Percentiles rank a stretch among this genome's conserved stretches.
phyloP scores from a whole-genome alignment of 2,797 vertebrate species.

The Acanthiza pusilla region DNA sequence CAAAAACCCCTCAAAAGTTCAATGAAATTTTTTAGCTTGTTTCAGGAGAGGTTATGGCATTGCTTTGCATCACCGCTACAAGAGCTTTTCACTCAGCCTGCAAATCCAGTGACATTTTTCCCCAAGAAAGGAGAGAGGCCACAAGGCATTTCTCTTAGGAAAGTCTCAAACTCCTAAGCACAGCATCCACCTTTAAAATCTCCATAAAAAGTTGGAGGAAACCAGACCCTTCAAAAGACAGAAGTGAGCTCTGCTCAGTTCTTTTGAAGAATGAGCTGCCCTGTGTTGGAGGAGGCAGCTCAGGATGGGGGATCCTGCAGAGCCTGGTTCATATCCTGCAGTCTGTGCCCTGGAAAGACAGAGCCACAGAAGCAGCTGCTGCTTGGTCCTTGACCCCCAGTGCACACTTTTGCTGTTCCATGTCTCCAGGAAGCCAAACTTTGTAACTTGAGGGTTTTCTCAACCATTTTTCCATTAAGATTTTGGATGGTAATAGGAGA shows the following conservation, averaged over 20 bases:
- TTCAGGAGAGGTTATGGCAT: background rate
- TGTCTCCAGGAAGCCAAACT: background rate
- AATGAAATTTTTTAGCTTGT: background rate
- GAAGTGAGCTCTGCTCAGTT: background rate
- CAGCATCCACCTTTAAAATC: background rate
- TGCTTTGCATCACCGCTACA: background rate
- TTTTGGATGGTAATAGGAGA: background rate
- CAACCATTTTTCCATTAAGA: background rate
- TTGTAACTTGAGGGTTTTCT: background rate
- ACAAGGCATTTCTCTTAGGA: background rate
- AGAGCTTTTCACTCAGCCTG: background rate
- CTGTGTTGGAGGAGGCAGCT: background rate
- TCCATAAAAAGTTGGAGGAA: background rate
- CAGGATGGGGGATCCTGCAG: background rate
- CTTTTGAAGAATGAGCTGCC: background rate
- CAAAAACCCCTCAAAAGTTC: background rate
- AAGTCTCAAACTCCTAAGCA: background rate
- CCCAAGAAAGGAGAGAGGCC: background rate
- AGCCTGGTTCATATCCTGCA: background rate
- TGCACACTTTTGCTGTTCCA: accelerated
- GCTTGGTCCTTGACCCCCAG: background rate
- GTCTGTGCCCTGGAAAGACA: background rate
- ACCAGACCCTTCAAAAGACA: background rate
- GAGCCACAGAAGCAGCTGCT: background rate
- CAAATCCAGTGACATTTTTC: background rate